Evolutionary conservation across 1,140 invertebrate species (phyloP), one percentile per base, ranked within the genome.

Genomic region (Ips typographus): DNA sequence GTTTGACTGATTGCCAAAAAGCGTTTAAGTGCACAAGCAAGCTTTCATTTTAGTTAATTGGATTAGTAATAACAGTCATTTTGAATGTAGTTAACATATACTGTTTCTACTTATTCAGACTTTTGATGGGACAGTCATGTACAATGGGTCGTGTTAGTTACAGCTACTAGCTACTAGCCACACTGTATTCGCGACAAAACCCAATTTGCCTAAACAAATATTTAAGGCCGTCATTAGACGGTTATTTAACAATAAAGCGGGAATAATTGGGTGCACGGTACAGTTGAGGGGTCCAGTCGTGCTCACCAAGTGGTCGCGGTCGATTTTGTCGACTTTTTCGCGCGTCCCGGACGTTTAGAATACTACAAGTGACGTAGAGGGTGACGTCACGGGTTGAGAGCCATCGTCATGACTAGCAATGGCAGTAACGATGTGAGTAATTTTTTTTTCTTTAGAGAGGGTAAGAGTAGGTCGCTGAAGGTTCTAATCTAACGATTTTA

Each of bases 161-260:
- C 22, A 22, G 22, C 22, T 22, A 22, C 22, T 22, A 22, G 22
- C 22, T 22, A 22, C 22, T 22, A 22, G 22, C 22, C 22, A 22
- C 22, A 22, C 22, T 22, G 22, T 22, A 22, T 51, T 52, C 61
- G 49, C 61, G 39, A 63, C 47, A 63, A 51, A 40, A 22, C 22
- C 43, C 41, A 63, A 61, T 44, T 61, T 36, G 43, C 37, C 59
- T 40, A 63, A 52, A 63, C 61, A 63, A 52, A 36, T 38, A 38
- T 63, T 44, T 39, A 63, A 63, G 52, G 61, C 61, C 49, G n/a
- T 61, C 59, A 64, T 52, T 53, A 52, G 1, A n/a, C 39, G 61
- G 40, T 56, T 40, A 60, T 70, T 58, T 68, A 68, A 61, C 58
- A 63, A 63, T 68, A 62, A 47, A 61, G 58, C 40, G 39, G 55